Base-by-base conservation (phyloP, 2,888 invertebrate species). In the Heteromyza rotundicornis region DNA sequence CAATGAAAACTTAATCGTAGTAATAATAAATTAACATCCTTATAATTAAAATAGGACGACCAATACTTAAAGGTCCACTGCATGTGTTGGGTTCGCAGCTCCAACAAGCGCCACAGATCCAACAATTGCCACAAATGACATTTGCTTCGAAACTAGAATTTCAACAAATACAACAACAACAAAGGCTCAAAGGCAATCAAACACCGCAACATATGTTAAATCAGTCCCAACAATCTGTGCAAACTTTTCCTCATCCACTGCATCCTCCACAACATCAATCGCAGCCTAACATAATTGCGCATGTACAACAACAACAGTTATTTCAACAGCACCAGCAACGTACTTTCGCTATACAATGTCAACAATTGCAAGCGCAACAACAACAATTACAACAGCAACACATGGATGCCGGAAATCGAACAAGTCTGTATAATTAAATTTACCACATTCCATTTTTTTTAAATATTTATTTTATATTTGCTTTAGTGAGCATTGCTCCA, bases 41-140 rank as follows among this genome's bases (percentile, higher is more conserved):
- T 32, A 12, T 32, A 5, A 12, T 32, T 32, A 32, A 32, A 8
- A 40, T 36, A 82, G 82, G 83, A 23, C 79, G 82, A 16, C 82
- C 82, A 12, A 83, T 83, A 62, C 63, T 82, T 12, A 83, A 83
- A 68, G 83, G 82, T 53, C 73, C 77, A 19, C 3, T 20, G 20
- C 64, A n/a, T n/a, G n/a, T n/a, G n/a, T n/a, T n/a, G n/a, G n/a
- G n/a, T n/a, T n/a, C n/a, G n/a, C n/a, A n/a, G n/a, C n/a, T n/a
- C n/a, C n/a, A 64, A 62, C 64, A 58, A 54, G 35, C 63, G 12
- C 63, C 56, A 56, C 24, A 47, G 14, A 56, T n/a, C 58, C 68
- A 66, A 35, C 73, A 67, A 60, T 60, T 69, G 27, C 59, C 69
- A 14, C 68, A 73, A 67, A 68, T 74, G 62, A 61, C 69, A 57